These are phyloP conservation scores for Parnassius mnemosyne DNA, from an alignment of 2,888 invertebrate species.

Conservation along the genomic window DNA sequence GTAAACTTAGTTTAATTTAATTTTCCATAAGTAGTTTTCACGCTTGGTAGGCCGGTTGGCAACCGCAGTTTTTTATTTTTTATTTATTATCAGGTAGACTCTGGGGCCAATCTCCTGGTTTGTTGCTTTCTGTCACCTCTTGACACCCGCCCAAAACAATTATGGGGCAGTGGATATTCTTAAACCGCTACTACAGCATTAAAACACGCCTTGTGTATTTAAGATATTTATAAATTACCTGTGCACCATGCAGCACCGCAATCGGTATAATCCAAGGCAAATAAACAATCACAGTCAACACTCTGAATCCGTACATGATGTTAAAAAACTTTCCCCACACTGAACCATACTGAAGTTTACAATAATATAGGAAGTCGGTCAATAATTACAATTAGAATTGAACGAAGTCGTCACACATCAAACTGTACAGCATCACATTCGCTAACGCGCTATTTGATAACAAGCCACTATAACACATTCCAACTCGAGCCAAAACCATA, in stretches of 20 bases:
- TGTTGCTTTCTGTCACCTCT: too few species aligned
- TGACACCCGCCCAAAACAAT: too few species aligned
- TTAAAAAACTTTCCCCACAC: slow-evolving; percentile 20
- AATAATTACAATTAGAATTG: slow-evolving; percentile 23
- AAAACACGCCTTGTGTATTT: too few species aligned
- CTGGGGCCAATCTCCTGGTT: too few species aligned
- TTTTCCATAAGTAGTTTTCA: too few species aligned
- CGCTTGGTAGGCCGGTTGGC: too few species aligned
- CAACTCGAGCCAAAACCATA: slow-evolving; percentile 53
- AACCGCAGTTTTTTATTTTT: too few species aligned
- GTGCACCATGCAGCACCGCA: slow-evolving; percentile 6
- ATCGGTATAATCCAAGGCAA: slow-evolving; percentile 19
- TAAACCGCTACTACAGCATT: too few species aligned
- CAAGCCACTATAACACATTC: slow-evolving; percentile 51
- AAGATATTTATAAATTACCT: slow-evolving; percentile 10
- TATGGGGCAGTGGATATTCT: too few species aligned
- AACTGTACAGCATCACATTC: slow-evolving; percentile 27
- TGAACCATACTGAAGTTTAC: slow-evolving; percentile 24
- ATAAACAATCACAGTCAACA: slow-evolving; percentile 14
- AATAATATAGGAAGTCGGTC: slow-evolving; percentile 12
- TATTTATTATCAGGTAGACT: too few species aligned
- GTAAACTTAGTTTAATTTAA: too few species aligned
- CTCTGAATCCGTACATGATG: slow-evolving; percentile 24
- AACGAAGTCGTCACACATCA: slow-evolving; percentile 13
- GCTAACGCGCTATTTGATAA: slow-evolving; percentile 37